These are phyloP conservation scores for Melinopterus prodromus DNA, from an alignment of 2,888 invertebrate genomes.

Conservation along the genomic window DNA sequence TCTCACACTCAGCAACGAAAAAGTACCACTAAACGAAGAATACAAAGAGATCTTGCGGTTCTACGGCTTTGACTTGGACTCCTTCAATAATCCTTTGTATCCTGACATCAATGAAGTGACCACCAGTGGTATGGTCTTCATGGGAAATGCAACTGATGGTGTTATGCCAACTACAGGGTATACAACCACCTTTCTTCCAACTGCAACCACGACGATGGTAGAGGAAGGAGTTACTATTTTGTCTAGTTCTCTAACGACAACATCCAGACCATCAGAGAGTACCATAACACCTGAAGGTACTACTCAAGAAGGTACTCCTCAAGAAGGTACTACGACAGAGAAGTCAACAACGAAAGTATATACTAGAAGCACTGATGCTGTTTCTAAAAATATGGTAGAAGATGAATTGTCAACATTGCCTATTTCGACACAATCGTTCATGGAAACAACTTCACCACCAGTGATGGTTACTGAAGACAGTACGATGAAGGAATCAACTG, in stretches of 20 bases:
- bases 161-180: not conserved
- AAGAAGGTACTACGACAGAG: slow-evolving; percentile 9
- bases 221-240: not conserved
- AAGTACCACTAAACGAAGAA: slow-evolving; percentile 76
- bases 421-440: not conserved
- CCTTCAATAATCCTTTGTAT: slow-evolving; percentile 56
- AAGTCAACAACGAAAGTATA: slow-evolving; percentile 37
- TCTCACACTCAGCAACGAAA: slow-evolving; percentile 79
- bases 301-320: not conserved
- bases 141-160: not conserved
- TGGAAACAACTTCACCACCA: not conserved
- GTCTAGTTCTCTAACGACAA: not conserved
- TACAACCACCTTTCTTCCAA: not conserved
- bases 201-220: not conserved
- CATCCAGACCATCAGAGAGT: not conserved
- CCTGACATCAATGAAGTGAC: slow-evolving; percentile 44
- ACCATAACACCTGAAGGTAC: not conserved
- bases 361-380: slow-evolving; percentile 48
- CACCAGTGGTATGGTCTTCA: slow-evolving; percentile 8
- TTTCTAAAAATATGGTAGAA: slow-evolving; percentile 40
- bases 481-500: not conserved
- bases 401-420: slow-evolving; percentile 27
- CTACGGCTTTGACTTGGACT: slow-evolving; percentile 81
- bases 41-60: slow-evolving; percentile 78
- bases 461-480: not conserved